Evolutionary conservation across 1,140 invertebrate species (phyloP).

Genomic region (Bradynema listronoti): DNA sequence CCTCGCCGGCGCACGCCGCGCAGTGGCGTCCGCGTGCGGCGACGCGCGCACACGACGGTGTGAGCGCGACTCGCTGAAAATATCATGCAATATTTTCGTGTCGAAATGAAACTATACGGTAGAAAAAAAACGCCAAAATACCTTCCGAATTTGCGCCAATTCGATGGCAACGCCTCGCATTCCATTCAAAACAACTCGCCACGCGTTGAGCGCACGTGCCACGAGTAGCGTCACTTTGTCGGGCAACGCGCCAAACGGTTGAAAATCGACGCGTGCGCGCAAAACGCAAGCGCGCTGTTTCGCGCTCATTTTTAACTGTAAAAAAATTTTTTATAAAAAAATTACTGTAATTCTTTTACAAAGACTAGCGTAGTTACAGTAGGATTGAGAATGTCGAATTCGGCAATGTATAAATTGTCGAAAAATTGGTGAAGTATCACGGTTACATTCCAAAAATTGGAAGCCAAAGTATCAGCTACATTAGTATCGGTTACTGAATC

Average conservation of each 20-base stretch:
- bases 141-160: background rate
- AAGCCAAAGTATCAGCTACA: too few species aligned
- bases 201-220: constrained; percentile 2
- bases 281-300: constrained; percentile 4
- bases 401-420: constrained; percentile 1
- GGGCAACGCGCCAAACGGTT: constrained; percentile 9
- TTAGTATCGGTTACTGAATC: too few species aligned
- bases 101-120: background rate
- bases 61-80: background rate
- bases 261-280: background rate
- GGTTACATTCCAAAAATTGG: background rate
- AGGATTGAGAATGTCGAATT: constrained; percentile 9
- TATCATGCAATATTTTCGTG: background rate
- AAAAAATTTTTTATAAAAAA: background rate
- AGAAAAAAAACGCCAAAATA: background rate
- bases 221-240: constrained; percentile 4
- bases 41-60: background rate
- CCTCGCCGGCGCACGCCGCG: constrained; percentile 2
- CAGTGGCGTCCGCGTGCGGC: constrained; percentile 7
- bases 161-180: background rate
- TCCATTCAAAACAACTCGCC: constrained; percentile 1
- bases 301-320: background rate
- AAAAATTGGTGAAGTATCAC: background rate
- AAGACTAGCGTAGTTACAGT: constrained; percentile 1
- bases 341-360: background rate